Conservation (phyloP, 1,140 invertebrate species). For the Drosophila guanche region DNA sequence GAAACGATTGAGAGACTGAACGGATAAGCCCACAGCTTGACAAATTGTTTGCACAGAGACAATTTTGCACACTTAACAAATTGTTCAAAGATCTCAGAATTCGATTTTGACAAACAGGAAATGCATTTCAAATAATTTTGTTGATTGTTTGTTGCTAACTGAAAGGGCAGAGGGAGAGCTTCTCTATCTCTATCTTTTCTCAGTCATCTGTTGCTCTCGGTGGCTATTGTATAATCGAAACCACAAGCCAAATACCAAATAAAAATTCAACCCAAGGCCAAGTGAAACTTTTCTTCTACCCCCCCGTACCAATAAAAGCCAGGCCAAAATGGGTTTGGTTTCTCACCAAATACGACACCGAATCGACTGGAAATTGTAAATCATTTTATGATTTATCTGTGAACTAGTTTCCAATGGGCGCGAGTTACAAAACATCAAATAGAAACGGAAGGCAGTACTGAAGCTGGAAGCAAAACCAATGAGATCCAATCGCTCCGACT, state of each 20-base stretch:
- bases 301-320: conserved; percentile 50
- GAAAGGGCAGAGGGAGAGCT: too few species aligned
- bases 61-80: conserved; percentile 45
- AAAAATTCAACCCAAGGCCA: conserved; percentile 57
- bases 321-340: conserved; percentile 46
- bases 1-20: conserved; percentile 14
- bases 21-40: conserved; percentile 29
- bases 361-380: conserved; percentile 58
- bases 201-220: conserved; percentile 1
- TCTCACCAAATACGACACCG: conserved; percentile 30
- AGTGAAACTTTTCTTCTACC: conserved; percentile 60
- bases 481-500: conserved; percentile 37
- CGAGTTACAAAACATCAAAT: conserved; percentile 42
- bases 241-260: conserved; percentile 28
- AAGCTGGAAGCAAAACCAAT: neutral
- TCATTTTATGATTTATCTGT: conserved; percentile 69
- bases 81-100: conserved; percentile 27
- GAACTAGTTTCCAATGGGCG: conserved; percentile 69
- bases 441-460: conserved; percentile 30
- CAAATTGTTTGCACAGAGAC: conserved; percentile 46
- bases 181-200: neutral
- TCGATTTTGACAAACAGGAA: conserved; percentile 32
- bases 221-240: conserved; percentile 55
- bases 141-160: conserved; percentile 5
- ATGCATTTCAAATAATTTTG: conserved; percentile 21